A percentile compares a stretch with the other conserved stretches of the same genome.
Conservation (phyloP, 2,888 invertebrate species). For the Cerastis rubricosa region DNA sequence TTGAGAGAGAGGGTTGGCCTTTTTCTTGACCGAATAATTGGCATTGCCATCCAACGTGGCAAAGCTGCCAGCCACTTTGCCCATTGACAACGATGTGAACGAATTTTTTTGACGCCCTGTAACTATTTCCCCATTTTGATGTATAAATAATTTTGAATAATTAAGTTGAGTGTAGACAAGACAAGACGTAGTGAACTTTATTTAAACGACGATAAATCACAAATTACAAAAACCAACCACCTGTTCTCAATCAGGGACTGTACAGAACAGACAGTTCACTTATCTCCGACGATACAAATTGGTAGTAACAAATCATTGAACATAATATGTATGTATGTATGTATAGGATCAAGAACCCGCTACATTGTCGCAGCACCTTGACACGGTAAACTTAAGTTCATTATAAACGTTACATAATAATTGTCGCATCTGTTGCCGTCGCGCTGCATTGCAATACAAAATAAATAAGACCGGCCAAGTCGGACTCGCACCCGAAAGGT, state of each 20-base stretch:
- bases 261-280: background rate
- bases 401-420: constrained; percentile 63
- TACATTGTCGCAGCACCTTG: constrained; percentile 74
- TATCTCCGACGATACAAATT: constrained; percentile 19
- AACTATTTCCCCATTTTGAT: too few species aligned
- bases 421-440: constrained; percentile 43
- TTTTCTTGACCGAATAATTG: too few species aligned
- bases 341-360: constrained; percentile 63
- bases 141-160: too few species aligned
- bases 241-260: background rate
- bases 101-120: too few species aligned
- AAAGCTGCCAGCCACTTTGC: too few species aligned
- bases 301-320: constrained; percentile 33
- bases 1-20: too few species aligned
- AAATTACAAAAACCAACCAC: background rate
- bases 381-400: constrained; percentile 71
- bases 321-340: background rate
- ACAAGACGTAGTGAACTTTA: background rate
- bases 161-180: background rate
- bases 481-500: background rate
- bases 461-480: background rate
- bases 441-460: constrained; percentile 12
- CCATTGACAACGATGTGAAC: too few species aligned
- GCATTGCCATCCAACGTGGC: too few species aligned
- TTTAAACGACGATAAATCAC: background rate